Base-by-base conservation (phyloP, 2,113 vertebrate species). In the Vicugna pacos region DNA sequence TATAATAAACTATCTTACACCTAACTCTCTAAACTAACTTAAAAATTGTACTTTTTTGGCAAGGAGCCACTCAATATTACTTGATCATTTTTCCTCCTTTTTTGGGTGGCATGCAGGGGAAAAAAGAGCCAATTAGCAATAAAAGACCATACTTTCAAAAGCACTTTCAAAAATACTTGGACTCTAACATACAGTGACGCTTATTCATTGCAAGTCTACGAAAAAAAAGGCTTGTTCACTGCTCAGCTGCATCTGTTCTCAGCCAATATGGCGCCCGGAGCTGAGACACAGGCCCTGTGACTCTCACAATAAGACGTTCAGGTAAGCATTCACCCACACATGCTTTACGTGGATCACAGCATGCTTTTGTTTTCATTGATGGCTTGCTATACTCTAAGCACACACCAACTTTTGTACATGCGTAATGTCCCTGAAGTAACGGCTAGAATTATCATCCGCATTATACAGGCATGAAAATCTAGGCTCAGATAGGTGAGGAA, bases 181-280 rank as follows among this genome's bases (percentile, higher is more conserved):
- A 65, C 17, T 89, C 35, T 79, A 73, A 54, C 65, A 35, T n/a
- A 62, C 1, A 46, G 16, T 65, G 19, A 4, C 26, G 24, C 4
- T 64, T 76, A 65, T 64, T 75, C 10, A 65, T 11, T 19, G 28
- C 8, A 75, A 73, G 10, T 69, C 1, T 85, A 20, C 30, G 2
- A 76, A 69, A 35, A 35, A 35, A 65, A 4, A 73, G 24, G 10
- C 26, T 69, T 46, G 10, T 28, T 46, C 9, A 8, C 6, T 26
- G 38, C 5, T 1, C 12, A 0, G 3, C 2, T 4, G 0, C 3
- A 12, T 13, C 28, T 60, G 38, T 32, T 60, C 9, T 60, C 22
- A 69, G 19, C 3, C 70, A 65, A 20, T 20, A 16, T 10, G 14
- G 11, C 6, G 17, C 28, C 20, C 28, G 7, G 7, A 20, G 3